A percentile compares a stretch with the other conserved stretches of the same genome.
These are phyloP conservation scores for Lamellibrachia luymesi DNA, from an alignment of 1,140 invertebrate genomes.

Conservation along the genomic window DNA sequence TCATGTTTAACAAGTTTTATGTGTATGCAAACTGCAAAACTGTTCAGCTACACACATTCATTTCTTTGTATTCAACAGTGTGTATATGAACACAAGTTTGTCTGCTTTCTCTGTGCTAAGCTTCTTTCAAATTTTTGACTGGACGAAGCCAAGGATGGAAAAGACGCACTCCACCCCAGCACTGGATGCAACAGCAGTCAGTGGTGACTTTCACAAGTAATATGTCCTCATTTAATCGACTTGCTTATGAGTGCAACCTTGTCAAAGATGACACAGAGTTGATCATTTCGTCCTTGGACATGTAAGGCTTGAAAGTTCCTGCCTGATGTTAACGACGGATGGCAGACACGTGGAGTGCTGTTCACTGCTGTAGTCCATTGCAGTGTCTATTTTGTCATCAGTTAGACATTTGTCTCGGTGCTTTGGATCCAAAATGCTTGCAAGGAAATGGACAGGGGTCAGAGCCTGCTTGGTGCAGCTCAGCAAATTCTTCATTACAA, in stretches of 20 bases:
- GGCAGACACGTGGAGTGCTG: conserved; percentile 4
- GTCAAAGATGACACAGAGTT: conserved; percentile 2
- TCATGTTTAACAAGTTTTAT: neutral
- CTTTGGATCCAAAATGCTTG: conserved; percentile 14
- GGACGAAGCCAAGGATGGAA: neutral
- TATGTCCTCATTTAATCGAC: conserved; percentile 9
- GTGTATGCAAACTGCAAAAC: conserved; percentile 3
- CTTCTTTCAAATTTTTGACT: neutral
- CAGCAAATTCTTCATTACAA: conserved; percentile 9
- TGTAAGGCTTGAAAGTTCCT: neutral
- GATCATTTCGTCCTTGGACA: neutral
- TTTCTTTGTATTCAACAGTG: neutral
- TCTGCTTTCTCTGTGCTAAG: conserved; percentile 4
- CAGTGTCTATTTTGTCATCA: conserved; percentile 12
- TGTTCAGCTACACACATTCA: neutral
- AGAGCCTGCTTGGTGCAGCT: conserved; percentile 15
- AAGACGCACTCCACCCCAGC: conserved; percentile 9
- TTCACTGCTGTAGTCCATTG: conserved; percentile 13
- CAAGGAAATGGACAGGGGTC: neutral
- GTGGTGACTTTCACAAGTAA: conserved; percentile 13
- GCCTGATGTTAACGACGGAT: conserved; percentile 7
- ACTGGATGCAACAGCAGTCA: conserved; percentile 11
- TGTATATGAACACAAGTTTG: conserved; percentile 8
- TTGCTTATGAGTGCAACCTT: conserved; percentile 10
- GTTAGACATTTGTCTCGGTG: conserved; percentile 10